Evolutionary conservation across 1,140 invertebrate species (phyloP), one percentile per base, ranked within the genome.

Genomic region (Neotoxoptera formosana): DNA sequence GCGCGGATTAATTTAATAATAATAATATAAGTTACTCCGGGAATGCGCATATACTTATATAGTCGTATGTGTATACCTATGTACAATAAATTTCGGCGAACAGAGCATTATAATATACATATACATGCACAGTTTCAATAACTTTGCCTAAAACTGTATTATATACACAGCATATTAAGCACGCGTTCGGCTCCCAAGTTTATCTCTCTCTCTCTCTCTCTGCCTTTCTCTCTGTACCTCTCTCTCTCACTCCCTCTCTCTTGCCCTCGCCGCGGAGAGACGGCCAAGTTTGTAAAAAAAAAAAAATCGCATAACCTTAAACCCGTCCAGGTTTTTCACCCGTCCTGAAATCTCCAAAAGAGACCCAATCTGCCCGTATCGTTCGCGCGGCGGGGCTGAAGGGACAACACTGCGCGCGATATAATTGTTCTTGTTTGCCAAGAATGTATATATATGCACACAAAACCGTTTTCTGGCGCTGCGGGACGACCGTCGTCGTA

Each of bases 81-180:
- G 14, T 53, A 36, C 48, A 41, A 47, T 47, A 88, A 21, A 88
- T 88, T 21, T 48, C 47, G 86, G 30, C 0, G 34, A n/a, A 51
- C n/a, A n/a, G 60, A 1, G 41, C 4, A 41, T 41, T 76, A n/a
- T 34, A 48, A 84, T 84, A 45, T 45, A 30, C 36, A 84, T 84
- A 45, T 45, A 30, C 36, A 84, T 41, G 41, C 23, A 25, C 30
- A 88, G 86, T 88, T 88, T 88, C 86, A 41, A 88, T 88, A 88
- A 88, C 86, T 88, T 88, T 88, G 47, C 47, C 86, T 88, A 88
- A 88, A 88, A 48, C 45, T n/a, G n/a, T n/a, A n/a, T n/a, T n/a
- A 2, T 87, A 86, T 4, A 41, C 41, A 41, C 45, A 45, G 86
- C 86, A 47, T n/a, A n/a, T 51, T 88, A 88, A 47, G 45, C 45